phyloP scores from a whole-genome alignment of 2,888 invertebrate genomes.

The Drosophila siamana region DNA sequence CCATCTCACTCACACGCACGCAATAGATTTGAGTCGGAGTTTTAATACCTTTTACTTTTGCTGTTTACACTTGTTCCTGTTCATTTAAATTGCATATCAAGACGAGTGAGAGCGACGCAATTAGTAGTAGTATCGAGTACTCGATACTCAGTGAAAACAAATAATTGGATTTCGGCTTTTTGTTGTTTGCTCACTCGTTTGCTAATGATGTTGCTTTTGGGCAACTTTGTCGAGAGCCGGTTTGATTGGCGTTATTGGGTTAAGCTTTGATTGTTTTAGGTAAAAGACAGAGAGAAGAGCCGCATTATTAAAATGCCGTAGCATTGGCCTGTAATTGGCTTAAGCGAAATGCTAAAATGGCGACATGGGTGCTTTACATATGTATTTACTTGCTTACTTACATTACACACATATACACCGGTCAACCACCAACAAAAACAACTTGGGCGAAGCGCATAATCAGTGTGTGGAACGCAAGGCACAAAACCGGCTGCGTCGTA shows the following conservation, averaged over 20 bases:
- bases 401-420: slow-evolving; percentile 32
- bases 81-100: slow-evolving; percentile 35
- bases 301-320: background rate
- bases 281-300: slow-evolving; percentile 2
- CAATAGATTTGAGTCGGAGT: slow-evolving; percentile 5
- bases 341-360: slow-evolving; percentile 28
- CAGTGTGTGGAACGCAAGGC: slow-evolving; percentile 34
- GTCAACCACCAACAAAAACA: slow-evolving; percentile 39
- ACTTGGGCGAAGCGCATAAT: slow-evolving; percentile 32
- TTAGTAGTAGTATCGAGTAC: background rate
- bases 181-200: background rate
- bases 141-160: slow-evolving; percentile 28
- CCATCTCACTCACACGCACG: slow-evolving; percentile 25
- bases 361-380: slow-evolving; percentile 10
- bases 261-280: slow-evolving; percentile 42
- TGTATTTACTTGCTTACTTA: slow-evolving; percentile 3
- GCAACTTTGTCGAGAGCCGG: slow-evolving; percentile 15
- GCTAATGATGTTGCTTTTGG: slow-evolving; percentile 17
- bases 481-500: slow-evolving; percentile 62
- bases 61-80: slow-evolving; percentile 44
- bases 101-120: background rate
- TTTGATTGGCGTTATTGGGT: slow-evolving; percentile 55
- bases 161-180: slow-evolving; percentile 23
- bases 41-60: slow-evolving; percentile 24
- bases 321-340: slow-evolving; percentile 41